Percentiles rank a stretch among this genome's conserved stretches.
These are phyloP conservation scores for Calliphora vomitoria DNA, from an alignment of 2,888 invertebrate species.

Conservation along the genomic window DNA sequence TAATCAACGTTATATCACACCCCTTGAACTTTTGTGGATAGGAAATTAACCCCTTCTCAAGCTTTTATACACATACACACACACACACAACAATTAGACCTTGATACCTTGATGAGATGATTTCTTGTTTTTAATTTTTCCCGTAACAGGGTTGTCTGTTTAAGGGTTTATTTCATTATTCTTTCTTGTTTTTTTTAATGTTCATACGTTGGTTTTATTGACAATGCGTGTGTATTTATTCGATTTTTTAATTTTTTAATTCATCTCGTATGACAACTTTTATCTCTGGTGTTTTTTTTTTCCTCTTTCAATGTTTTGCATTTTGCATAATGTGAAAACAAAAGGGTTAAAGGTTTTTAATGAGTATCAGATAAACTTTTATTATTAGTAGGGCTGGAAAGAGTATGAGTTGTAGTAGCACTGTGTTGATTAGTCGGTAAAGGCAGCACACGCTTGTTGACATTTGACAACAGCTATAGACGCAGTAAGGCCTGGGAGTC, in stretches of 20 bases:
- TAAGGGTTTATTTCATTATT: slow-evolving; percentile 36
- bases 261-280: slow-evolving; percentile 63
- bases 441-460: slow-evolving; percentile 62
- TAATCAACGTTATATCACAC: slow-evolving; percentile 76
- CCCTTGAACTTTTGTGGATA: slow-evolving; percentile 69
- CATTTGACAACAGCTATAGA: slow-evolving; percentile 54
- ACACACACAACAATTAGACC: slow-evolving; percentile 30
- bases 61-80: background rate
- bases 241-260: slow-evolving; percentile 76
- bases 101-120: slow-evolving; percentile 51
- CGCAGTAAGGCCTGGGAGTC: slow-evolving; percentile 3
- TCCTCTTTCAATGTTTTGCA: background rate
- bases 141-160: slow-evolving; percentile 30
- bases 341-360: slow-evolving; percentile 70
- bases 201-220: slow-evolving; percentile 43
- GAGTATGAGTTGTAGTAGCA: slow-evolving; percentile 2
- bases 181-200: slow-evolving; percentile 7
- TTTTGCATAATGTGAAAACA: slow-evolving; percentile 39
- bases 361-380: slow-evolving; percentile 66
- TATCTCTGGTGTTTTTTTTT: slow-evolving; percentile 19
- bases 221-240: slow-evolving; percentile 65
- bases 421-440: slow-evolving; percentile 41
- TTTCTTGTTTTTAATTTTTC: slow-evolving; percentile 24
- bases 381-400: background rate
- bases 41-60: slow-evolving; percentile 71